A percentile compares a stretch with the other conserved stretches of the same genome.
These are phyloP conservation scores for Lacerta bilineata DNA, from an alignment of 2,797 vertebrate genomes.

Conservation along the genomic window DNA sequence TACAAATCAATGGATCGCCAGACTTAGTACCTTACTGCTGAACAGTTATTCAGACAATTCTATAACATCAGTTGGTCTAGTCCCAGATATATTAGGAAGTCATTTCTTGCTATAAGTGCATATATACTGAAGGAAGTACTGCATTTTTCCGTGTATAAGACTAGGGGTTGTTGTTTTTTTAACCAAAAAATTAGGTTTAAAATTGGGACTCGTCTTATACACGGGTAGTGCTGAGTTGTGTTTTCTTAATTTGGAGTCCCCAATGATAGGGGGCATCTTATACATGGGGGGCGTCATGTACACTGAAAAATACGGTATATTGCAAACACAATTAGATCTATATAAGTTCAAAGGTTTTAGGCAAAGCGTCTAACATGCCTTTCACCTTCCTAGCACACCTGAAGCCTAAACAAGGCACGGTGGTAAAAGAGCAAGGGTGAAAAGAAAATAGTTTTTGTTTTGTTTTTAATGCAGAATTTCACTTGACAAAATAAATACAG, in stretches of 20 bases:
- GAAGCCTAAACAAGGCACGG: conserved; percentile 10
- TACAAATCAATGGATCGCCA: conserved; percentile 39
- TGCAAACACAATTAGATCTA: conserved; percentile 40
- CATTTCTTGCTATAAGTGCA: conserved; percentile 43
- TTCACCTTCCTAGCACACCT: conserved; percentile 30
- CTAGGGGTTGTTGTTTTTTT: too few relatives aligned
- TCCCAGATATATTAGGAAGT: conserved; percentile 20
- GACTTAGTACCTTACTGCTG: conserved; percentile 42
- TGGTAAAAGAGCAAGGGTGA: background rate
- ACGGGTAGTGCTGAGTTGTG: too few relatives aligned
- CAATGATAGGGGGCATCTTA: too few relatives aligned
- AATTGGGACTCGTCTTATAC: too few relatives aligned
- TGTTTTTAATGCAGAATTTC: conserved; percentile 3
- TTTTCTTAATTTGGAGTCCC: too few relatives aligned
- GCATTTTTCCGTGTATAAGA: too few relatives aligned
- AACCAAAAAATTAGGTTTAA: too few relatives aligned
- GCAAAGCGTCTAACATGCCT: conserved; percentile 16
- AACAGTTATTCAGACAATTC: conserved; percentile 27
- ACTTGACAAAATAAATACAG: conserved; percentile 18
- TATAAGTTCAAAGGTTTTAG: conserved; percentile 35
- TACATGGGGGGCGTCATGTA: too few relatives aligned
- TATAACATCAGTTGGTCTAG: conserved; percentile 48
- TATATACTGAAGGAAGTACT: background rate
- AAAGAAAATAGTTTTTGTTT: background rate
- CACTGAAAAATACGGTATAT: conserved; percentile 18